Base-by-base conservation (phyloP, 2,888 invertebrate genomes). In the Aphodius granarius region DNA sequence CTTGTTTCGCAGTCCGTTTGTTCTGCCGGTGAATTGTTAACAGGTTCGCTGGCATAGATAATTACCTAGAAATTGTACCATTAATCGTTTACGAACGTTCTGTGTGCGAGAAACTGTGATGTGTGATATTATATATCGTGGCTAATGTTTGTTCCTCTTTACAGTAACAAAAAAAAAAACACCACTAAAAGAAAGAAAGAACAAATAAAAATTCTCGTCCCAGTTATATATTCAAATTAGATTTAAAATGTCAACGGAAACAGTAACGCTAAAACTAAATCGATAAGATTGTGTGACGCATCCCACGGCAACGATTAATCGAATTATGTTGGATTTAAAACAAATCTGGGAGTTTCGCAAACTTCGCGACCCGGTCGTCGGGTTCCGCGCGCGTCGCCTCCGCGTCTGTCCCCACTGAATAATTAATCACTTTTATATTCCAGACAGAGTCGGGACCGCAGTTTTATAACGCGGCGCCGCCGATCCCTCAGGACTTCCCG, bases 341-440 rank as follows among this genome's bases (percentile, higher is more conserved):
- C 43, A 43, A 43, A 43, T 43, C 43, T 43, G 9, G 43, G 9
- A 43, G 43, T 43, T 43, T 3, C 43, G 43, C 43, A 43, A 43
- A 43, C 43, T 43, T 13, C 43, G 43, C 43, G 43, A 43, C 43
- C 43, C 9, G 1, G 9, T 13, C 43, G 43, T n/a, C 43, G 13
- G 43, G 13, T 13, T 6, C 43, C 9, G 43, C 43, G 43, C n/a
- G 43, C 43, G 43, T 2, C 43, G 43, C 43, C 43, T 43, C 43
- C 43, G 43, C 43, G 43, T 43, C 43, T 13, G 43, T 43, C 43
- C 43, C 43, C 13, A 9, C n/a, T 66, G 21, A 66, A 66, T 66
- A 66, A 66, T 66, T 66, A 66, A 66, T 66, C 66, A 66, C 66
- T 66, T 66, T 66, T 66, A 66, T 66, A 66, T 21, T 66, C 66